A percentile compares a stretch with the other conserved stretches of the same genome.
phyloP scores from a whole-genome alignment of 1,140 invertebrate species.

The Teleopsis dalmanni region DNA sequence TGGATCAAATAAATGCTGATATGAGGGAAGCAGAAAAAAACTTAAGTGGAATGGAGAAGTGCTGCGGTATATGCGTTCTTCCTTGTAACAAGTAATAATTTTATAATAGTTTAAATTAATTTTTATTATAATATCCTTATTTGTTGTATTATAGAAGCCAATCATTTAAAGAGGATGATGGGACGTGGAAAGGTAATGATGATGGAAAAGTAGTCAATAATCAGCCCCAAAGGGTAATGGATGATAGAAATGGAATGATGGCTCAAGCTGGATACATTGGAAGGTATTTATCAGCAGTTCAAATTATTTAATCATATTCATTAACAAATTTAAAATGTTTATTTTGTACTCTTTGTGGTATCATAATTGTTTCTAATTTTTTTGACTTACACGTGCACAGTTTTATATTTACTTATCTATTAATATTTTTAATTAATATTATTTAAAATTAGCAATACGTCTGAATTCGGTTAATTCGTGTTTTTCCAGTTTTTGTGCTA shows the following conservation, averaged over 20 bases:
- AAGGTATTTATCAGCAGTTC: constrained; percentile 52
- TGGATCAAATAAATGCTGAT: constrained; percentile 99
- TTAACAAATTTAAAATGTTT: no score
- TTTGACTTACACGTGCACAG: no score
- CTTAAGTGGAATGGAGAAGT: constrained; percentile 99
- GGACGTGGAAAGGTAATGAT: constrained; percentile 97
- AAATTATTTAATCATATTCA: no score
- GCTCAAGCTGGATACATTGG: constrained; percentile 87
- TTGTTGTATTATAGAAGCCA: constrained; percentile 26
- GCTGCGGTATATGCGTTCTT: constrained; percentile 94
- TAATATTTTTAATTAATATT: no score
- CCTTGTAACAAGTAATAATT: constrained; percentile 84
- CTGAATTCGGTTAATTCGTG: constrained; percentile 99
- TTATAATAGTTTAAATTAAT: background rate
- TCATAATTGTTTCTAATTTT: no score
- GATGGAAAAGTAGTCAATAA: constrained; percentile 98
- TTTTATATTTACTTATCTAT: no score
- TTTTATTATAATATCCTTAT: background rate
- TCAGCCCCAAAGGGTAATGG: constrained; percentile 94
- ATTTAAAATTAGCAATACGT: constrained; percentile 94
- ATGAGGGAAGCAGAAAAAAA: constrained; percentile 99
- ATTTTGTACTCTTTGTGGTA: no score
- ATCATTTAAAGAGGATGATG: constrained; percentile 95
- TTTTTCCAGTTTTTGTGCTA: constrained; percentile 96
- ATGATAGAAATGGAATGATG: constrained; percentile 87